A percentile compares a stretch with the other conserved stretches of the same genome.
Evolutionary conservation across 2,888 invertebrate genomes (phyloP).

Genomic region (Mythimna impura): DNA sequence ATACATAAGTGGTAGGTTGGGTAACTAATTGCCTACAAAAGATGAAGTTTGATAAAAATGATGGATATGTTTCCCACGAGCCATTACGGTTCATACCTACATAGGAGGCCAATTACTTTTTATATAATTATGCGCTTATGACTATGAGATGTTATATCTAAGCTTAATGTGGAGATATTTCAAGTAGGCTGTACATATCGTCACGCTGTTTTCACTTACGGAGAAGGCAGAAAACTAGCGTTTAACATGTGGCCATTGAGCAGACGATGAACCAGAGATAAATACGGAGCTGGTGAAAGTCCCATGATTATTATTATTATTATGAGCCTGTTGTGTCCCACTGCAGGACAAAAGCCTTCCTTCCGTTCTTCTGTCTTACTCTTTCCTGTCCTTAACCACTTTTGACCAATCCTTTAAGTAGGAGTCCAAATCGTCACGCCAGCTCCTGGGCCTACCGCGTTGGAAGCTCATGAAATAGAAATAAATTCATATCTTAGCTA

Average conservation of each 20-base stretch:
- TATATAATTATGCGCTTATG: constrained; percentile 55
- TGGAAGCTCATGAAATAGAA: neutral
- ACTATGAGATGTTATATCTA: constrained; percentile 27
- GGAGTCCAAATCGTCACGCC: no score
- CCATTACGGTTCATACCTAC: constrained; percentile 43
- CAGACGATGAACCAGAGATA: constrained; percentile 7
- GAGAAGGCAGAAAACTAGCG: neutral
- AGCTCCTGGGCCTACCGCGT: no score
- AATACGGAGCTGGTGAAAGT: neutral
- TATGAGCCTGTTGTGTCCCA: no score
- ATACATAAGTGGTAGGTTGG: constrained; percentile 48
- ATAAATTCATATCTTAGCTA: neutral
- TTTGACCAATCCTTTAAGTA: no score
- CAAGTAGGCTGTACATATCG: constrained; percentile 15
- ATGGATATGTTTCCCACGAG: constrained; percentile 60
- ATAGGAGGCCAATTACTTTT: constrained; percentile 55
- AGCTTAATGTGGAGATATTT: constrained; percentile 46
- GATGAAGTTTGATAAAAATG: constrained; percentile 61
- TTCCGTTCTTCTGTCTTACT: no score
- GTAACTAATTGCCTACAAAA: constrained; percentile 60
- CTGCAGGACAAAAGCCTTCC: no score
- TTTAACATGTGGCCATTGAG: neutral
- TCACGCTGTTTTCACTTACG: constrained; percentile 27
- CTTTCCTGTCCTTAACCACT: no score
- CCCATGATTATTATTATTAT: no score